Evolutionary conservation across 35 echinoderm and acorn worm genomes (phyloP), one percentile per base, ranked within the genome.

Genomic region (Eucidaris tribuloides): DNA sequence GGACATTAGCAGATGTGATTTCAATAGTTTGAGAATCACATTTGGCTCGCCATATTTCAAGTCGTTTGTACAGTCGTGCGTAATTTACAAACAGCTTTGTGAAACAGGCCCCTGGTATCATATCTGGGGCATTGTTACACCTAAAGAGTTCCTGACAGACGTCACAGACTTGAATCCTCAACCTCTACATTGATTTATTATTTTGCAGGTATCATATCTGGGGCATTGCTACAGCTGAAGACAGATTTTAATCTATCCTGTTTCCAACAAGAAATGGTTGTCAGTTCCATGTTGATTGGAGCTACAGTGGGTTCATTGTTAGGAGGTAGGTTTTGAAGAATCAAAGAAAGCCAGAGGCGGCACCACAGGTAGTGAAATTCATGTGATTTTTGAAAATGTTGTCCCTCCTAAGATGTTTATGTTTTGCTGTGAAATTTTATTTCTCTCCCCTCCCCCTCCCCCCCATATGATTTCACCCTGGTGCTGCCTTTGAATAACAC

Each of bases 161-260:
- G n/a, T n/a, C n/a, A 7, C 39, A 18, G n/a, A n/a, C n/a, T n/a
- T n/a, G n/a, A n/a, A n/a, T n/a, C n/a, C n/a, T n/a, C n/a, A n/a
- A n/a, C n/a, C n/a, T n/a, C n/a, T n/a, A n/a, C n/a, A n/a, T n/a
- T 55, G 11, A 11, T 14, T 55, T 55, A 28, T 58, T 63, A 0
- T 85, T 3, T 24, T 57, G 11, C 29, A 91, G 88, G 88, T 65
- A 91, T 91, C 28, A 49, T 91, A 20, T 76, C 88, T 46, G 88
- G 88, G 7, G 88, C 88, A 23, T 34, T 84, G 70, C 78, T 91
- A 2, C 88, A 84, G 58, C 41, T 91, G 15, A 83, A 61, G 46
- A 27, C 15, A n/a, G 55, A 78, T 29, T 91, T 90, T 54, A 17
- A 77, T 0, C 56, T 91, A 19, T 50, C 17, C 25, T 82, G 70